Percentiles rank a stretch among this genome's conserved stretches.
phyloP scores from a whole-genome alignment of 2,113 vertebrate genomes.

The Oplegnathus fasciatus region DNA sequence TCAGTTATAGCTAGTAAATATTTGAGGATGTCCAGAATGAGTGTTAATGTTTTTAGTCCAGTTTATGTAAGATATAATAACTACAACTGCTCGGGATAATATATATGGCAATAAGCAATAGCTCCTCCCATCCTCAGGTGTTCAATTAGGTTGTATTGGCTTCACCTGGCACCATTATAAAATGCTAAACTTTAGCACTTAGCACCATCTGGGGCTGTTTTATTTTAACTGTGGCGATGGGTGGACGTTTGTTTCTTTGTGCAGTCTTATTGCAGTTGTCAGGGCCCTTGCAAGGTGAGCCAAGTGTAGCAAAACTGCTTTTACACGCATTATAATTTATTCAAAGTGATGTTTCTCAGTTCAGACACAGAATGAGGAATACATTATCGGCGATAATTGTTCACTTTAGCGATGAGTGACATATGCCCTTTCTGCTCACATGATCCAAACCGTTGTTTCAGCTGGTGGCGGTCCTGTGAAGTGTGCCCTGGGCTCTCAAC shows the following conservation, averaged over 20 bases:
- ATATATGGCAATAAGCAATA: not conserved
- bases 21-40: no score
- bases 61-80: not conserved
- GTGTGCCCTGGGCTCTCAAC: conserved; percentile 60
- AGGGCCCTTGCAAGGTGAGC: conserved; percentile 65
- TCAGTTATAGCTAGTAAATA: not conserved
- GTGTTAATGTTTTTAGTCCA: not conserved
- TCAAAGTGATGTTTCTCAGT: not conserved
- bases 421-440: not conserved
- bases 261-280: conserved; percentile 40
- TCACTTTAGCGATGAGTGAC: not conserved
- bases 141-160: conserved; percentile 62
- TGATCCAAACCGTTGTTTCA: conserved; percentile 30
- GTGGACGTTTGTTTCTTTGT: conserved; percentile 61
- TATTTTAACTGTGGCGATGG: conserved; percentile 64
- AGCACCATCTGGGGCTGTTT: not conserved
- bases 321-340: not conserved
- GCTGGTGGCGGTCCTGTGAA: conserved; percentile 47
- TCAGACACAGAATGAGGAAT: not conserved
- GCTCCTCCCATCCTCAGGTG: conserved; percentile 65
- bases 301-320: not conserved
- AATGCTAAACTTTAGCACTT: not conserved
- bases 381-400: not conserved
- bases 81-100: not conserved
- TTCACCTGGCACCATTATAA: conserved; percentile 70